Evolutionary conservation across 2,888 invertebrate genomes (phyloP).

Genomic region (Temnothorax ravouxi): DNA sequence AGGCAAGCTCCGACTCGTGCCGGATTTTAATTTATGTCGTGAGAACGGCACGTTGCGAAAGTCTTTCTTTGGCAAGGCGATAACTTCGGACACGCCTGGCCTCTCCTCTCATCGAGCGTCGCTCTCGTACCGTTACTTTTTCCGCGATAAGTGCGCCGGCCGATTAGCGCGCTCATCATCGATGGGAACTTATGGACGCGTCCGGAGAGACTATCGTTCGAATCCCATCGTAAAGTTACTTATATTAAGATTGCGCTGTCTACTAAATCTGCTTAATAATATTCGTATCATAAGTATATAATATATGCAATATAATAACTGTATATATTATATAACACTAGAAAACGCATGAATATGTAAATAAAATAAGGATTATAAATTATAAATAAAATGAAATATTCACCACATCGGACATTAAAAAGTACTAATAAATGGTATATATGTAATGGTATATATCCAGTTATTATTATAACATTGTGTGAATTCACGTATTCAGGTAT

Average conservation of each 20-base stretch:
- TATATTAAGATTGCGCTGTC: background rate
- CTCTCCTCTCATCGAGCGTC: conserved; percentile 34
- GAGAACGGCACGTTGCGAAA: conserved; percentile 50
- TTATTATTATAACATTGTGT: background rate
- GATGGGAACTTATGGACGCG: conserved; percentile 27
- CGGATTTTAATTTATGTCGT: conserved; percentile 57
- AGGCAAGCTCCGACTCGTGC: conserved; percentile 32
- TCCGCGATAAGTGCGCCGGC: conserved; percentile 46
- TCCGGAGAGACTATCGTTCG: conserved; percentile 8
- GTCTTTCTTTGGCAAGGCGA: conserved; percentile 42
- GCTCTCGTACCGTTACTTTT: conserved; percentile 52
- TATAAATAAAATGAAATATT: background rate
- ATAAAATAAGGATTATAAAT: conserved; percentile 9
- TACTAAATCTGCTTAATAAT: conserved; percentile 7
- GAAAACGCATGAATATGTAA: background rate
- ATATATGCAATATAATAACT: background rate
- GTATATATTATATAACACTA: background rate
- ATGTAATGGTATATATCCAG: background rate
- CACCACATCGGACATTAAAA: background rate
- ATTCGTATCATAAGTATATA: background rate
- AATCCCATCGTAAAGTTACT: conserved; percentile 15
- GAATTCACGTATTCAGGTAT: background rate
- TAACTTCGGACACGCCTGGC: conserved; percentile 46
- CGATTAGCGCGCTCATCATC: conserved; percentile 49
- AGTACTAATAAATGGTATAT: background rate